Base-by-base conservation (phyloP, 2,888 invertebrate species). In the Stegana nigrithorax region DNA sequence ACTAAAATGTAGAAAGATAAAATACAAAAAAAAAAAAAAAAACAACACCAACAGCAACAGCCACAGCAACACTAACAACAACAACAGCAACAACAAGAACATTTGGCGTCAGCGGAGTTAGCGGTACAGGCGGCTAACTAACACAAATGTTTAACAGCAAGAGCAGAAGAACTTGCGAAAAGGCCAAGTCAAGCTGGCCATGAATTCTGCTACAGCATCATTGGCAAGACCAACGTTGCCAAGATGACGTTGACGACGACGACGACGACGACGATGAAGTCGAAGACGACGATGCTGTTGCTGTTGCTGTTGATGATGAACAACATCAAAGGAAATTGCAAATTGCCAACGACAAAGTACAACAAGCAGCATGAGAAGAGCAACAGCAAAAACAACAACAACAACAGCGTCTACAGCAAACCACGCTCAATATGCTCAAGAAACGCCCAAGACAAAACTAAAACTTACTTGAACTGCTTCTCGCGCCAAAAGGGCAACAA, bases 301-400 rank as follows among this genome's bases (percentile, higher is more conserved):
- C n/a, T 32, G 10, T 32, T 32, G 14, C 39, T 39, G 14, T 10
- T 45, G 14, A 32, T 19, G 45, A 3, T 44, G 44, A 5, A 29
- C 44, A 45, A 21, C 45, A 45, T 45, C 45, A 45, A 21, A 45
- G 21, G 50, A 50, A 50, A 26, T 50, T 50, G 26, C 27, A 56
- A 62, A 58, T 59, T 23, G 47, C 6, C n/a, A 39, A 39, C n/a
- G 12, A 42, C 14, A 23, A 26, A 42, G 55, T 17, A 26, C 2
- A 7, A 19, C 36, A 60, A 17, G 25, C 23, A 25, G 14, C 23
- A 47, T 5, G n/a, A 23, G n/a, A 47, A 47, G 23, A n/a, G 25
- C 4, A n/a, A 47, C 7, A 47, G 25, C 6, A 23, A 25, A 2
- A 23, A 23, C 23, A 21, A 23, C 10, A 17, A 39, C 17, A 39